Conservation (phyloP, 2,113 vertebrate species). For the Leiothrix lutea region DNA sequence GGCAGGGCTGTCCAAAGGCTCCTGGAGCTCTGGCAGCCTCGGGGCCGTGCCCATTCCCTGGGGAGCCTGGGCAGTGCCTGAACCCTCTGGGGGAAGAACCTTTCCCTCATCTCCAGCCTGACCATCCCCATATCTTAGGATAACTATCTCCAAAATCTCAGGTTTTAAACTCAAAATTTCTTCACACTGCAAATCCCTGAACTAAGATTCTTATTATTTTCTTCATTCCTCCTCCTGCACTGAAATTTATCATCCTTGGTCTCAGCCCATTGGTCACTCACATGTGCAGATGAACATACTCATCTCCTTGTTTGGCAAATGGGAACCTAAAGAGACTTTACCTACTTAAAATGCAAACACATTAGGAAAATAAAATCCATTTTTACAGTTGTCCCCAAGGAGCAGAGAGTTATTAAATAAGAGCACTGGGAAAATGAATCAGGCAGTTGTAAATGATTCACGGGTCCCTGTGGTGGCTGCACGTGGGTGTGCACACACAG, state of each 20-base stretch:
- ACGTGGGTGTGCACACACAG: background rate
- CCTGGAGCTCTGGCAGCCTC: background rate
- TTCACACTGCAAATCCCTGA: background rate
- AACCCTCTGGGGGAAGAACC: background rate
- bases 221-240: background rate
- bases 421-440: background rate
- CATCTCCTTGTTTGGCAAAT: background rate
- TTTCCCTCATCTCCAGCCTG: background rate
- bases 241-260: background rate
- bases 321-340: background rate
- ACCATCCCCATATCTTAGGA: background rate
- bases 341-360: background rate
- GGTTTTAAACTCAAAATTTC: background rate
- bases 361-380: conserved; percentile 20
- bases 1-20: background rate
- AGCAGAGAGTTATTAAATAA: background rate
- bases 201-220: background rate
- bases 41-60: background rate
- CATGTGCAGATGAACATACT: background rate
- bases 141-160: background rate
- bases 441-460: background rate
- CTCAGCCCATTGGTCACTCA: background rate
- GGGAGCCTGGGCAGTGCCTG: background rate
- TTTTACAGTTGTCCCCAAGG: background rate
- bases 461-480: background rate